These are phyloP conservation scores for Campaea margaritaria DNA, from an alignment of 2,888 invertebrate species.

Conservation along the genomic window DNA sequence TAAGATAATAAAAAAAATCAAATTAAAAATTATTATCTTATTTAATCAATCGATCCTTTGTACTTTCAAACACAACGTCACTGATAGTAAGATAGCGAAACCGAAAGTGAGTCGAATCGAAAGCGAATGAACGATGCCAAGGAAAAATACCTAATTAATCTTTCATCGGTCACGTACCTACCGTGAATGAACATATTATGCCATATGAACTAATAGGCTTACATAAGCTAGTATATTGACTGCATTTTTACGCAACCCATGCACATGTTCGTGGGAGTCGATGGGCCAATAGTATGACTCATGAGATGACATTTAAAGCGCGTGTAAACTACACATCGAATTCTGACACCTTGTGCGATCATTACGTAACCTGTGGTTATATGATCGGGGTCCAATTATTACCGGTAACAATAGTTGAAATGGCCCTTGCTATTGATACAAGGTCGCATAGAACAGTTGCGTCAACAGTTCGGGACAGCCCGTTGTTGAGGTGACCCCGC, in stretches of 20 bases:
- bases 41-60: conserved; percentile 49
- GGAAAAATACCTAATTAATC: conserved; percentile 53
- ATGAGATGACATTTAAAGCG: conserved; percentile 25
- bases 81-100: conserved; percentile 49
- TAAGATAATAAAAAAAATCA: conserved; percentile 18
- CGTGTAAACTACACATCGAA: not conserved
- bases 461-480: conserved; percentile 54
- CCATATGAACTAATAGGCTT: conserved; percentile 30
- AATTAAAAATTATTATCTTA: conserved; percentile 39
- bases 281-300: conserved; percentile 30
- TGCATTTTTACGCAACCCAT: conserved; percentile 34
- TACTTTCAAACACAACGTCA: conserved; percentile 43
- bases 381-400: conserved; percentile 21
- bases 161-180: conserved; percentile 45
- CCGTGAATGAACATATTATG: conserved; percentile 32
- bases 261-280: conserved; percentile 35
- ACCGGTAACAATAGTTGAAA: conserved; percentile 33
- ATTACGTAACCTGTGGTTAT: conserved; percentile 10
- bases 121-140: conserved; percentile 57
- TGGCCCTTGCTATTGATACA: conserved; percentile 46
- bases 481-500: conserved; percentile 72
- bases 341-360: conserved; percentile 2
- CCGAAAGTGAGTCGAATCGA: conserved; percentile 50
- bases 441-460: conserved; percentile 46
- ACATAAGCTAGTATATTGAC: conserved; percentile 31